Percentiles rank a stretch among this genome's conserved stretches.
Conservation (phyloP, 2,888 invertebrate species). For the Aproaerema taeniolella region DNA sequence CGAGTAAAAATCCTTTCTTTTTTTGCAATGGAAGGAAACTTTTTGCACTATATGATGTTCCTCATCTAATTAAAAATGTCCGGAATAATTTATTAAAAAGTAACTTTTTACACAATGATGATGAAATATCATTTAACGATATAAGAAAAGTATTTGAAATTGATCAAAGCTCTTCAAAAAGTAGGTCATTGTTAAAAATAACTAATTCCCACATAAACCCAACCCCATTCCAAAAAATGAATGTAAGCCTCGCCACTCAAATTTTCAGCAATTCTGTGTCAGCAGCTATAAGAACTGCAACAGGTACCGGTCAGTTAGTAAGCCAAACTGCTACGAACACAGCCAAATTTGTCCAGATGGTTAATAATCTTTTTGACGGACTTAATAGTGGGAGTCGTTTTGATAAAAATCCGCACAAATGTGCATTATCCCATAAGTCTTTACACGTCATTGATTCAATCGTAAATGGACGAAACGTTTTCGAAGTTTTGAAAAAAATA, state of each 20-base stretch:
- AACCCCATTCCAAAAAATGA: conserved; percentile 13
- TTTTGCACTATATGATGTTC: conserved; percentile 14
- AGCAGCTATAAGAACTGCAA: conserved; percentile 13
- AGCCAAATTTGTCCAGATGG: conserved; percentile 13
- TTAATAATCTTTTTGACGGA: conserved; percentile 10
- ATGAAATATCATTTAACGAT: no score
- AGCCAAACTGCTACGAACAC: conserved; percentile 16
- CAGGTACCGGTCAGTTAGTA: conserved; percentile 10
- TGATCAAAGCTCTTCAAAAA: conserved; percentile 11
- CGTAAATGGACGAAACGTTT: not conserved
- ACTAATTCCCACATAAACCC: conserved; percentile 12
- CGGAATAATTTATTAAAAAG: conserved; percentile 16
- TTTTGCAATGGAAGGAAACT: conserved; percentile 14
- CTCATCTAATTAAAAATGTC: conserved; percentile 19
- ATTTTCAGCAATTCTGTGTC: conserved; percentile 19
- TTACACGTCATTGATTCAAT: no score
- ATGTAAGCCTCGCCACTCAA: conserved; percentile 18
- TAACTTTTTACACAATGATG: conserved; percentile 12
- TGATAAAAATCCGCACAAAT: conserved; percentile 12
- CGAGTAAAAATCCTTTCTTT: conserved; percentile 11
- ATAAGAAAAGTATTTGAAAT: conserved; percentile 12
- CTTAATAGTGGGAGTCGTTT: conserved; percentile 10
- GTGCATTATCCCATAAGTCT: no score
- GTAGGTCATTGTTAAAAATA: conserved; percentile 12
- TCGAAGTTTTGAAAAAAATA: not conserved